Conservation (phyloP, 1,140 invertebrate species). For the Laupala kohalensis region DNA sequence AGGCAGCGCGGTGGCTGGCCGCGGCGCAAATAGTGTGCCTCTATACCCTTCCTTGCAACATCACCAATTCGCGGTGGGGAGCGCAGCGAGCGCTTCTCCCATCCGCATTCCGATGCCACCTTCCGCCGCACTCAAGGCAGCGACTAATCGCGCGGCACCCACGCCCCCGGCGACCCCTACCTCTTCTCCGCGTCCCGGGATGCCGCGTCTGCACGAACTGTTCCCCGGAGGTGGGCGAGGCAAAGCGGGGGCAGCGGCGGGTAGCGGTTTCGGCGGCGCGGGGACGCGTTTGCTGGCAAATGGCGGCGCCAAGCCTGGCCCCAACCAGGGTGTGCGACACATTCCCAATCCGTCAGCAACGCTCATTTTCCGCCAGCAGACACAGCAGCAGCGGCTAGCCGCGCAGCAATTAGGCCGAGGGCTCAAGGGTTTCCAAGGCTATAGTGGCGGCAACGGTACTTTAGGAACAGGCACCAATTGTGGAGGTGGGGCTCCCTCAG, state of each 20-base stretch:
- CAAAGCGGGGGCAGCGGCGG: neutral
- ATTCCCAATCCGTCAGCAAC: conserved; percentile 28
- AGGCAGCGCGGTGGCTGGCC: too few species aligned
- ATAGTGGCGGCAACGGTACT: too few species aligned
- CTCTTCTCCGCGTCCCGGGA: neutral
- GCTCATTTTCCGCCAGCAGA: conserved; percentile 20
- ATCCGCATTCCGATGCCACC: conserved; percentile 7
- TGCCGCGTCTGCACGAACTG: conserved; percentile 10
- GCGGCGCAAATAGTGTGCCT: neutral
- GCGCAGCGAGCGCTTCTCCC: neutral
- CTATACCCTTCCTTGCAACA: neutral
- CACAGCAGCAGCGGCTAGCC: conserved; percentile 4
- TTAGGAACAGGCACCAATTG: too few species aligned
- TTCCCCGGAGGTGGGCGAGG: neutral
- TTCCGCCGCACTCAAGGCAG: neutral
- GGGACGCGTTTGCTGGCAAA: neutral
- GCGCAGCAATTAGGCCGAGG: neutral
- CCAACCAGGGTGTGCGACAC: conserved; percentile 26
- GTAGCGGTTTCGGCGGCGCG: neutral
- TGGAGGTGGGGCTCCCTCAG: neutral
- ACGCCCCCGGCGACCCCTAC: neutral
- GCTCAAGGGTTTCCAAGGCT: too few species aligned
- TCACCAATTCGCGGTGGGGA: neutral
- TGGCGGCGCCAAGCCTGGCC: conserved; percentile 19
- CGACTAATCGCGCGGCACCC: neutral